Evolutionary conservation across 2,888 invertebrate species (phyloP).

Genomic region (Zhuqinia jingwanae): DNA sequence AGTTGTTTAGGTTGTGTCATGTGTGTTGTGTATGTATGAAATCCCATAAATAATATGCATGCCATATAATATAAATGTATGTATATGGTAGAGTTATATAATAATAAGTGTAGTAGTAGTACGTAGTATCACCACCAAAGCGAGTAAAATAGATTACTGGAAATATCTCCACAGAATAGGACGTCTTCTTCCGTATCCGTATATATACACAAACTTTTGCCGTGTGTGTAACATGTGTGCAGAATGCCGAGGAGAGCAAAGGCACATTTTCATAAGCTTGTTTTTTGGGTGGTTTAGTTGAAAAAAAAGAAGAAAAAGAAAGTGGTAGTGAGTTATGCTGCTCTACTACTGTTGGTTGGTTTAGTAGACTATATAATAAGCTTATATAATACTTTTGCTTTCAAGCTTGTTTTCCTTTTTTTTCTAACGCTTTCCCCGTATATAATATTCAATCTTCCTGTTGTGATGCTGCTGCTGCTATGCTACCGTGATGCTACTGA

Average conservation of each 20-base stretch:
- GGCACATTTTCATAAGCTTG: slow-evolving; percentile 20
- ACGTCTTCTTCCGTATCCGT: too few relatives aligned
- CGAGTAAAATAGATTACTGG: not conserved
- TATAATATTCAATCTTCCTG: slow-evolving; percentile 52
- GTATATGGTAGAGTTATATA: not conserved
- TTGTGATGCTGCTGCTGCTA: too few relatives aligned
- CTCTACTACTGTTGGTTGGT: not conserved
- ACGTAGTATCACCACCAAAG: not conserved
- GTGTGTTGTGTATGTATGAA: not conserved
- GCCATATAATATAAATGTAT: too few relatives aligned
- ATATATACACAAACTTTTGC: too few relatives aligned
- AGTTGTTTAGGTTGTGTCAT: too few relatives aligned
- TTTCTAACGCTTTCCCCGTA: slow-evolving; percentile 40
- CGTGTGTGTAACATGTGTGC: slow-evolving; percentile 14
- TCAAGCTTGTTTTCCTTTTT: slow-evolving; percentile 40
- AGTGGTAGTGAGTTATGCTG: slow-evolving; percentile 12
- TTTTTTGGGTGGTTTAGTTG: slow-evolving; percentile 10
- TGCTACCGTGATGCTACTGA: slow-evolving; percentile 9
- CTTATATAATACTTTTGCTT: slow-evolving; percentile 32
- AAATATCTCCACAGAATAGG: not conserved
- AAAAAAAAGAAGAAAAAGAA: not conserved
- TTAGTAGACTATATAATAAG: too few relatives aligned
- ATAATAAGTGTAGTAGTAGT: not conserved
- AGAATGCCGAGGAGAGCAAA: not conserved
- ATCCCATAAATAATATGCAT: slow-evolving; percentile 10